Conservation (phyloP, 2,888 invertebrate species). For the Nomada hirtipes region DNA sequence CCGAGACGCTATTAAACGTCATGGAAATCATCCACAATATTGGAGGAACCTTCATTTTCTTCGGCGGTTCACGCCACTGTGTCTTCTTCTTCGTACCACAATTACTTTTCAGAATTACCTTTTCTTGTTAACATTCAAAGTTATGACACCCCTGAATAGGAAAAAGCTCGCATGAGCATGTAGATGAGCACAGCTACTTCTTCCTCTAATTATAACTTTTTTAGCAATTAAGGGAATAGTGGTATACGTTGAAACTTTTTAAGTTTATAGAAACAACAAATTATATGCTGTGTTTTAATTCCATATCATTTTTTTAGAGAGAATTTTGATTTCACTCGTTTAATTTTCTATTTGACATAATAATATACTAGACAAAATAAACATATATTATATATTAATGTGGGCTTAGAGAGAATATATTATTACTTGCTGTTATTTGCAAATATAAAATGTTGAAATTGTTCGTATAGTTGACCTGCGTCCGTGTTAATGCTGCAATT, state of each 20-base stretch:
- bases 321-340: no score
- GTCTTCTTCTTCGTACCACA: neutral
- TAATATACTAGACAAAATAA: no score
- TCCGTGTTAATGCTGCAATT: no score
- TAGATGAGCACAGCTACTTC: neutral
- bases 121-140: neutral
- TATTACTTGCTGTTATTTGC: no score
- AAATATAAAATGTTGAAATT: no score
- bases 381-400: no score
- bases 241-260: neutral
- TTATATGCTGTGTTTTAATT: no score
- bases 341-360: no score
- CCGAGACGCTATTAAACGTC: slow-evolving; percentile 18
- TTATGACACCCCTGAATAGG: neutral
- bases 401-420: no score
- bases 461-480: no score
- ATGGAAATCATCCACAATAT: slow-evolving; percentile 2
- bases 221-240: neutral
- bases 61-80: neutral
- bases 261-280: no score
- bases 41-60: slow-evolving; percentile 9
- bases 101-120: neutral
- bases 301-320: no score
- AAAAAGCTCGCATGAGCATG: neutral
- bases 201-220: neutral